Conservation (phyloP, 2,888 invertebrate species). For the Scrobipalpa atriplicella region DNA sequence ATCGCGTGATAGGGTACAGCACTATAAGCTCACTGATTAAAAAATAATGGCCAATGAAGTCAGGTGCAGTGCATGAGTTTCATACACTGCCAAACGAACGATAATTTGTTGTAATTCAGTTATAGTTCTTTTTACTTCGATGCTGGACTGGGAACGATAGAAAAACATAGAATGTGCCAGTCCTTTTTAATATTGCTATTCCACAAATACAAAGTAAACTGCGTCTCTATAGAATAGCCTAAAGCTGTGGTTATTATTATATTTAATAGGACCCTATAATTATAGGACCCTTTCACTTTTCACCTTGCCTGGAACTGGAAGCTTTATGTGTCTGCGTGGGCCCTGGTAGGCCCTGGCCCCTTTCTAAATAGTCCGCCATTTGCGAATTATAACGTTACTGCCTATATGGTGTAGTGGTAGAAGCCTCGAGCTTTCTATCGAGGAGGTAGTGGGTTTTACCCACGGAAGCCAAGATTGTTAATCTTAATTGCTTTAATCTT, state of each 20-base stretch:
- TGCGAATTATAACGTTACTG: background rate
- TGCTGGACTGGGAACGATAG: no score
- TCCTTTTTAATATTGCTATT: no score
- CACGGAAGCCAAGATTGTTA: no score
- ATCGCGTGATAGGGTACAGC: slow-evolving; percentile 50
- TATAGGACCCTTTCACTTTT: slow-evolving; percentile 13
- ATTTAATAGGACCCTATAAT: slow-evolving; percentile 6
- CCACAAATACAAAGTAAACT: no score
- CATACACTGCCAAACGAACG: background rate
- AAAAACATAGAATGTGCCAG: no score
- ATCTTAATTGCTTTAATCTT: no score
- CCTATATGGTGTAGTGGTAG: background rate
- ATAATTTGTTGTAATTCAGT: background rate
- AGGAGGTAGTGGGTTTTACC: no score
- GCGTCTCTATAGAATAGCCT: background rate
- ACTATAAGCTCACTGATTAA: slow-evolving; percentile 31
- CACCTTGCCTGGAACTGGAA: slow-evolving; percentile 6
- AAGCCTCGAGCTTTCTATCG: no score
- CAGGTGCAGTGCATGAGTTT: slow-evolving; percentile 20
- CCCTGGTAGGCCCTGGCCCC: background rate
- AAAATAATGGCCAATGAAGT: slow-evolving; percentile 26
- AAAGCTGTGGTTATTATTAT: background rate
- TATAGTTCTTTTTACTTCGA: no score
- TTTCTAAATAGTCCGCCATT: background rate
- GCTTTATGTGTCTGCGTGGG: no score